These are phyloP conservation scores for Stylophora pistillata DNA, from an alignment of 64 coral and sea anemone genomes.

Conservation along the genomic window DNA sequence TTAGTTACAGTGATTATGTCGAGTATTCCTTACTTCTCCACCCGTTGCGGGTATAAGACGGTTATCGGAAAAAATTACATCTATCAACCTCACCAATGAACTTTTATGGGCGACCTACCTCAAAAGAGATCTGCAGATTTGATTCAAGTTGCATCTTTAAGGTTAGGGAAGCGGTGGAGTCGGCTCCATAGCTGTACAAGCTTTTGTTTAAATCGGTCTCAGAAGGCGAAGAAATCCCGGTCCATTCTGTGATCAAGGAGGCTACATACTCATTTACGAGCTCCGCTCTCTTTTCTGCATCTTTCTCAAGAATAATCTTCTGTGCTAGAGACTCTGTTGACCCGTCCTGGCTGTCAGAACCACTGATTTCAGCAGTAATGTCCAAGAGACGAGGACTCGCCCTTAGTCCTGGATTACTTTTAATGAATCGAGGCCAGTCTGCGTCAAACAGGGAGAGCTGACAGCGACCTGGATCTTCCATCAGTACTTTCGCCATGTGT, in stretches of 20 bases:
- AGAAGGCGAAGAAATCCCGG: conserved; percentile 17
- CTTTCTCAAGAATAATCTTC: conserved; percentile 32
- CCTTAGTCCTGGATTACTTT: neutral
- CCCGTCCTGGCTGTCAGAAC: neutral
- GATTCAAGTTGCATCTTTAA: conserved; percentile 40
- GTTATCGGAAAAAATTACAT: neutral
- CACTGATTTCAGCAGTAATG: neutral
- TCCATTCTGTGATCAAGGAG: conserved; percentile 24
- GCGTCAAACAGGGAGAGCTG: conserved; percentile 22
- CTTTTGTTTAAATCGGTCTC: conserved; percentile 47
- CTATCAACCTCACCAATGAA: neutral
- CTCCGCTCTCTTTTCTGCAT: conserved; percentile 7
- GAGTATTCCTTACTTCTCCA: too few relatives aligned
- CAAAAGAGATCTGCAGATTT: conserved; percentile 33
- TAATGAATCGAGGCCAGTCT: conserved; percentile 44
- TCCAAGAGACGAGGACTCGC: neutral
- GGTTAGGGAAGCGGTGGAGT: conserved; percentile 47
- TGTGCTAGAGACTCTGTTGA: conserved; percentile 14
- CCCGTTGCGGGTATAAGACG: too few relatives aligned
- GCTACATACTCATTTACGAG: conserved; percentile 16
- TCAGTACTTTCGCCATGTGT: conserved; percentile 9
- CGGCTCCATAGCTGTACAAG: conserved; percentile 60
- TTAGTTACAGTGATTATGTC: too few relatives aligned
- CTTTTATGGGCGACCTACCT: neutral
- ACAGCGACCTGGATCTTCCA: conserved; percentile 3